phyloP scores from a whole-genome alignment of 2,113 vertebrate species.

The Mesoclemmys tuberculata region DNA sequence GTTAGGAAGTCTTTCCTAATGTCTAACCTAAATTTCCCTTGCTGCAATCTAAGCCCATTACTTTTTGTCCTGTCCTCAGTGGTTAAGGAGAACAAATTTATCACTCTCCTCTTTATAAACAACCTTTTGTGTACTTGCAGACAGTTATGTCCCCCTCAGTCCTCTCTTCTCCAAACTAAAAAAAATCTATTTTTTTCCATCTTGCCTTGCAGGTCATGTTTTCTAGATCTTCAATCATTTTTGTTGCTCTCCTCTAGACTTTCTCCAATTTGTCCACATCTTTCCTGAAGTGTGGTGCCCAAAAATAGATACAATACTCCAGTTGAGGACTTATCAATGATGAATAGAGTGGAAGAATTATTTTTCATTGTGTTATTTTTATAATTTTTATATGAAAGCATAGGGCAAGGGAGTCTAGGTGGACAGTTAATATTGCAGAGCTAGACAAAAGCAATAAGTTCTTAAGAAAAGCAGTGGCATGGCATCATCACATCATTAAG shows the following conservation, averaged over 20 bases:
- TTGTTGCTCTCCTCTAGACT: background rate
- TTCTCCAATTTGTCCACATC: background rate
- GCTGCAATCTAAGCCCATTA: background rate
- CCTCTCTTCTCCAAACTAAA: background rate
- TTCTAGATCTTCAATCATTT: background rate
- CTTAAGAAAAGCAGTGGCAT: background rate
- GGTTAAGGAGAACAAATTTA: background rate
- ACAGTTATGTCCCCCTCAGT: background rate
- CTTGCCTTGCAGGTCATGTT: background rate
- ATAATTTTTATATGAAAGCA: accelerated
- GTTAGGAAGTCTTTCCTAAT: background rate
- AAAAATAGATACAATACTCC: too few species aligned
- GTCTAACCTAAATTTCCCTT: background rate
- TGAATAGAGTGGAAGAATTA: background rate
- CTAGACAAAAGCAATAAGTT: background rate
- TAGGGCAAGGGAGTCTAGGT: background rate
- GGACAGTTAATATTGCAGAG: background rate
- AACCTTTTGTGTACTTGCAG: background rate
- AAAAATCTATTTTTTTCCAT: background rate
- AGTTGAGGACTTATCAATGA: background rate
- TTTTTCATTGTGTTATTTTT: background rate
- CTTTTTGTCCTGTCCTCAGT: background rate
- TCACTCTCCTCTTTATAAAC: background rate
- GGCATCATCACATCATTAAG: background rate
- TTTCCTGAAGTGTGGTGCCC: background rate